Conservation (phyloP, 2,113 vertebrate genomes). For the Leucosticte australis region DNA sequence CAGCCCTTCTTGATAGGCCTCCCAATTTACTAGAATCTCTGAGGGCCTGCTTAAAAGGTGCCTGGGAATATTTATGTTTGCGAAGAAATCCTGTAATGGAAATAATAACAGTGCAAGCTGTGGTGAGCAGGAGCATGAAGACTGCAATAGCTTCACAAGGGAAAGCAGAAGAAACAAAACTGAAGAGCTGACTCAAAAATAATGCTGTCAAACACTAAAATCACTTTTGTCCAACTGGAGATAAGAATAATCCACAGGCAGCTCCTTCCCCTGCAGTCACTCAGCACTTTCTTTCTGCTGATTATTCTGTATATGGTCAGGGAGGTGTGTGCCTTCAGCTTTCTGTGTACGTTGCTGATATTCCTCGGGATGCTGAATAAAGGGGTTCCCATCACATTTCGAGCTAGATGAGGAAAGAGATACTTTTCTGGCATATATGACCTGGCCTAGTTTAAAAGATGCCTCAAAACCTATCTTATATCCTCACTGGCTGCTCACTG, state of each 20-base stretch:
- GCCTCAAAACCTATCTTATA: neutral
- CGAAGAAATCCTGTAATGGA: slow-evolving; percentile 16
- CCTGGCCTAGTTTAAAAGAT: neutral
- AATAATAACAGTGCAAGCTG: slow-evolving; percentile 13
- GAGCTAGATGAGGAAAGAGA: neutral
- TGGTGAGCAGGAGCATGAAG: neutral
- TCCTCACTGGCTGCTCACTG: neutral
- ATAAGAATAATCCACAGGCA: neutral
- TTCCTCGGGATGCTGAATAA: neutral
- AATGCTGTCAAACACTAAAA: neutral
- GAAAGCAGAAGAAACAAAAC: neutral
- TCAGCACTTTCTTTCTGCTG: neutral
- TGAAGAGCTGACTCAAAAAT: neutral
- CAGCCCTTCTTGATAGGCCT: neutral
- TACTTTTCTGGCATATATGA: neutral
- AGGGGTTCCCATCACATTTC: neutral
- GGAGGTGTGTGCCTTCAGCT: neutral
- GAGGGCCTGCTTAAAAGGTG: neutral
- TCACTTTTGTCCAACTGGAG: neutral
- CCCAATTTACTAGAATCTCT: neutral
- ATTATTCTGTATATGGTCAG: neutral
- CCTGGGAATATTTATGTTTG: slow-evolving; percentile 4
- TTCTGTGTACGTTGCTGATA: neutral
- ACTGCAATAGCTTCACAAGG: neutral
- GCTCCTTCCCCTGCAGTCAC: neutral